Evolutionary conservation across 2,113 vertebrate species (phyloP), one percentile per base, ranked within the genome.

Genomic region (Climacteris rufus): DNA sequence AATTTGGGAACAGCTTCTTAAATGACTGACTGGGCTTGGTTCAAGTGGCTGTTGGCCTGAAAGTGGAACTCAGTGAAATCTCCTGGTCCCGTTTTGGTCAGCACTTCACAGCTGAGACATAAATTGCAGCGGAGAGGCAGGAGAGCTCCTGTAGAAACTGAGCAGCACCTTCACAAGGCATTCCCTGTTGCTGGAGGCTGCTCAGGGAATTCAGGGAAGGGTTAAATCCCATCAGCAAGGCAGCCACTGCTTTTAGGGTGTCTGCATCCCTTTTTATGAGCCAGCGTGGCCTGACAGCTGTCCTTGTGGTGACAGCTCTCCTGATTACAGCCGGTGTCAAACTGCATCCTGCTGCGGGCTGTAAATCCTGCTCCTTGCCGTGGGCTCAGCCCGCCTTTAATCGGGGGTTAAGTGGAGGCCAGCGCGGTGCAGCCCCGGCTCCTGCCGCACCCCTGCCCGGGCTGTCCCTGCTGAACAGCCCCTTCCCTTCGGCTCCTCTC

Each of bases 251-350:
- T 96, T 96, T 96, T 96, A 81, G 96, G 96, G 72, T 93, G 96
- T 82, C 93, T 96, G 96, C 96, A 90, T 97, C 95, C 95, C 94
- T 97, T 97, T 98, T 97, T 98, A 97, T 80, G 96, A 97, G 94
- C 91, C 21, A 1, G 89, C 69, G 50, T 95, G 96, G 95, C 90
- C 94, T 97, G 98, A 98, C 98, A 98, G 98, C 97, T 98, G 98
- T 98, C 98, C 98, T 98, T 98, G 98, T 93, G 94, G 95, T 97
- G 97, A 97, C 98, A 97, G 97, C 97, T 98, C 97, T 97, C 95
- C 95, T 98, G 98, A 98, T 98, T 98, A 97, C 95, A 97, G 94
- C 95, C 88, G 22, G 96, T 98, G 98, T 97, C 97, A 96, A 97
- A 97, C 95, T 87, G 85, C 97, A 95, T 97, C 97, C 96, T 97